Conservation (phyloP, 1,140 invertebrate genomes). For the Anastrepha obliqua region DNA sequence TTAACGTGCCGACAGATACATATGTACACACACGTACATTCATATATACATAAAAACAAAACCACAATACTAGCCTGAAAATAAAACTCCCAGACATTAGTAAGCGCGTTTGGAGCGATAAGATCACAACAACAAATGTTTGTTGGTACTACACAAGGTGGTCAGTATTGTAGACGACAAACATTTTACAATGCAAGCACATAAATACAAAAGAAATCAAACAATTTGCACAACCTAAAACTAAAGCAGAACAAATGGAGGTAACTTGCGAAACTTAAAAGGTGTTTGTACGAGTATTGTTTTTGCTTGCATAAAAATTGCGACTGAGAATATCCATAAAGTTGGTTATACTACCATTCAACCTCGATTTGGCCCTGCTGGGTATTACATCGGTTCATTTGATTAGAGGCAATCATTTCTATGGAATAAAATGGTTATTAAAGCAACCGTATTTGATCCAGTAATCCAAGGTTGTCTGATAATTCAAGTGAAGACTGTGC, state of each 20-base stretch:
- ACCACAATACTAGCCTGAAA: not conserved
- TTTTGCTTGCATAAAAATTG: not conserved
- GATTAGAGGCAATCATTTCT: too few species aligned
- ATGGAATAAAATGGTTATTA: too few species aligned
- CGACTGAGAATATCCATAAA: too few species aligned
- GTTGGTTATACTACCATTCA: too few species aligned
- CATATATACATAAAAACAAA: not conserved
- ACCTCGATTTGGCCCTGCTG: too few species aligned
- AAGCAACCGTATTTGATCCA: too few species aligned
- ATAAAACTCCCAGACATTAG: not conserved
- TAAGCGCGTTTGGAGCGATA: not conserved
- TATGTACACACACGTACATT: not conserved
- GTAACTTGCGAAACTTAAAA: not conserved
- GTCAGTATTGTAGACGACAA: not conserved
- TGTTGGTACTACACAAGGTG: not conserved
- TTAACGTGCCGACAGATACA: not conserved
- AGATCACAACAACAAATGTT: not conserved
- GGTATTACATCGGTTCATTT: too few species aligned
- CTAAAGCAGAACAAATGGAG: slow-evolving; percentile 4
- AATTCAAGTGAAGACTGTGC: too few species aligned
- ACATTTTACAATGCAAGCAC: not conserved
- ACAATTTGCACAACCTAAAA: not conserved
- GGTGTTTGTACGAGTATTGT: not conserved
- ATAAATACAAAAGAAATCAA: not conserved
- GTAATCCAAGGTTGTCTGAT: too few species aligned